These are phyloP conservation scores for Zosterops lateralis DNA, from an alignment of 2,113 vertebrate species.

Conservation along the genomic window DNA sequence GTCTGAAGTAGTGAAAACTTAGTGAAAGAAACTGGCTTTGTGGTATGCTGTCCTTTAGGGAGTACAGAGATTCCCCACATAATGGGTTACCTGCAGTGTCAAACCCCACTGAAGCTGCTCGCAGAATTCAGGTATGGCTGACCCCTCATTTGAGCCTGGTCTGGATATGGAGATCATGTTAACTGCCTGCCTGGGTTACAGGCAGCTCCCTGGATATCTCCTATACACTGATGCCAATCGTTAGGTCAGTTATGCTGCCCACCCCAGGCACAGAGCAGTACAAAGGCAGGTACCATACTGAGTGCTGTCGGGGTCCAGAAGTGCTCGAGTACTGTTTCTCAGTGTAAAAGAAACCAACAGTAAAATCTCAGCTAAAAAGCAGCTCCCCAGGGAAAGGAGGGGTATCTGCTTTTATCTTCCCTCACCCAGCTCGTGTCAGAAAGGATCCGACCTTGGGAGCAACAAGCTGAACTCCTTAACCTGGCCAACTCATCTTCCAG, in stretches of 20 bases:
- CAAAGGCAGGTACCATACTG: rapidly evolving
- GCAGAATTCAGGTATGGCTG: rapidly evolving
- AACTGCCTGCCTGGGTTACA: neutral
- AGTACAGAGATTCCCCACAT: neutral
- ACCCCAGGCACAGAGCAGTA: neutral
- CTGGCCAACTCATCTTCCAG: neutral
- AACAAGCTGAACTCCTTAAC: neutral
- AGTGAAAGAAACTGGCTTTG: neutral
- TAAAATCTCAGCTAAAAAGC: neutral
- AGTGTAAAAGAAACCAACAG: neutral
- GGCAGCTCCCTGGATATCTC: neutral
- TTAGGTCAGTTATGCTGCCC: neutral
- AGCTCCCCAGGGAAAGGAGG: neutral
- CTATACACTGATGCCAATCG: neutral
- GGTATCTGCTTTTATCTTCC: neutral
- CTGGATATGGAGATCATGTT: rapidly evolving
- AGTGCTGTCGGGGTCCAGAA: neutral
- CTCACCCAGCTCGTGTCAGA: neutral
- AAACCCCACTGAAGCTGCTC: neutral
- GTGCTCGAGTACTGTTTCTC: neutral
- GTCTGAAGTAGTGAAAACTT: neutral
- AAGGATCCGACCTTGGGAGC: neutral
- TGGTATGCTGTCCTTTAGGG: rapidly evolving
- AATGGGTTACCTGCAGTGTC: neutral
- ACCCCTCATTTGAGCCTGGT: neutral